phyloP scores from a whole-genome alignment of 1,140 invertebrate genomes.

The Atopsyche davidsoni region DNA sequence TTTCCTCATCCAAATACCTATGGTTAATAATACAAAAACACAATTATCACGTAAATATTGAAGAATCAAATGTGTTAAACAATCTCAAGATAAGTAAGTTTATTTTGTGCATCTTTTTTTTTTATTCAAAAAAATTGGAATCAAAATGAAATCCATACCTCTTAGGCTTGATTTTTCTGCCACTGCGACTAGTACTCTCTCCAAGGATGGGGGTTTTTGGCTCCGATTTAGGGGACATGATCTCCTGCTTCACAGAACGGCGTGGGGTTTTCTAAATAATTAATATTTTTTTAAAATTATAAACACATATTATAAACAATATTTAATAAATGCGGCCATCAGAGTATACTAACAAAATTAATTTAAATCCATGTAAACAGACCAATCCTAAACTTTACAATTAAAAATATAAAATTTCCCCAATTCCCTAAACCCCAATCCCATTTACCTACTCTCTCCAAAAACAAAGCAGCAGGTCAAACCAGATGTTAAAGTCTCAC shows the following conservation, averaged over 20 bases:
- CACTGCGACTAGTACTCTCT: slow-evolving; percentile 64
- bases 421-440: no score
- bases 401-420: no score
- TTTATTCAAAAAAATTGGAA: no score
- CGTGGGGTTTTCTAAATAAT: slow-evolving; percentile 26
- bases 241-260: slow-evolving; percentile 17
- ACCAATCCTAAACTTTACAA: no score
- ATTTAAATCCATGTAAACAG: no score
- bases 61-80: no score
- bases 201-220: slow-evolving; percentile 12
- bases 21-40: not conserved
- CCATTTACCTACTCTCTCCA: no score
- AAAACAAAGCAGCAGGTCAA: no score
- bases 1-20: slow-evolving; percentile 43
- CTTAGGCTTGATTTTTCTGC: slow-evolving; percentile 69
- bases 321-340: not conserved
- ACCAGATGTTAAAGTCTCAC: no score
- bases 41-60: no score
- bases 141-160: slow-evolving; percentile 33
- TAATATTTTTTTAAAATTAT: no score
- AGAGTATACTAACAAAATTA: not conserved
- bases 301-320: slow-evolving; percentile 4
- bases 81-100: no score
- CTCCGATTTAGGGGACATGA: slow-evolving; percentile 18
- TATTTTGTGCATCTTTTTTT: not conserved